A percentile compares a stretch with the other conserved stretches of the same genome.
These are phyloP conservation scores for Notospermus geniculatus DNA, from an alignment of 1,140 invertebrate species.

Conservation along the genomic window DNA sequence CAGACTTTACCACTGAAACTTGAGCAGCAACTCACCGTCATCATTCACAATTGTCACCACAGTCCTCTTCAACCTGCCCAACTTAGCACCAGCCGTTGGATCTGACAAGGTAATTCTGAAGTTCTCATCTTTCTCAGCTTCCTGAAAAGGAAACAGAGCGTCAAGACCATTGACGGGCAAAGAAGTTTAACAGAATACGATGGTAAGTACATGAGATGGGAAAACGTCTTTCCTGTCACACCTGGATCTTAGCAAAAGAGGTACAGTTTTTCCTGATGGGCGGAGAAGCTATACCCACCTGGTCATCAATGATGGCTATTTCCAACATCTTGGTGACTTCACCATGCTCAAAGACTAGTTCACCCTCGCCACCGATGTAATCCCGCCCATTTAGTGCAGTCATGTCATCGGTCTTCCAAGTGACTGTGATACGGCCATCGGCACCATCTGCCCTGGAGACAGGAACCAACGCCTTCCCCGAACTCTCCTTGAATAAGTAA, in stretches of 20 bases:
- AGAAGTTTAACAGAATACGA: too few species aligned
- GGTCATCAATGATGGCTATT: slow-evolving; percentile 65
- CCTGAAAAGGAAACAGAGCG: slow-evolving; percentile 34
- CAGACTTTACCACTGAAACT: too few species aligned
- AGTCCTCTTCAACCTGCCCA: slow-evolving; percentile 62
- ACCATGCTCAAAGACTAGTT: slow-evolving; percentile 62
- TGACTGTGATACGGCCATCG: slow-evolving; percentile 61
- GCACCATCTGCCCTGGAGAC: slow-evolving; percentile 61
- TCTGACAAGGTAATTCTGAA: slow-evolving; percentile 65
- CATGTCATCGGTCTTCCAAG: slow-evolving; percentile 64
- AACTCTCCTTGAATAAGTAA: slow-evolving; percentile 65
- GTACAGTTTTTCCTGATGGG: too few species aligned
- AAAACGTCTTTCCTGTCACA: too few species aligned
- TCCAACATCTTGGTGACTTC: slow-evolving; percentile 61
- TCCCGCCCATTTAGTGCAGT: slow-evolving; percentile 62
- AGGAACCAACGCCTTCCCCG: slow-evolving; percentile 60
- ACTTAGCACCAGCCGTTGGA: slow-evolving; percentile 60
- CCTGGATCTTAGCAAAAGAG: too few species aligned
- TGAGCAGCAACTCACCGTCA: slow-evolving; percentile 58
- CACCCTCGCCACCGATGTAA: slow-evolving; percentile 58
- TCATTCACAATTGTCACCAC: slow-evolving; percentile 71
- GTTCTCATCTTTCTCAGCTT: slow-evolving; percentile 67
- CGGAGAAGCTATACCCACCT: slow-evolving; percentile 37
- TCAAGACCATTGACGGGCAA: too few species aligned
- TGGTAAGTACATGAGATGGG: too few species aligned